Evolutionary conservation across 2,888 invertebrate genomes (phyloP).

Genomic region (Acrobasis repandana): DNA sequence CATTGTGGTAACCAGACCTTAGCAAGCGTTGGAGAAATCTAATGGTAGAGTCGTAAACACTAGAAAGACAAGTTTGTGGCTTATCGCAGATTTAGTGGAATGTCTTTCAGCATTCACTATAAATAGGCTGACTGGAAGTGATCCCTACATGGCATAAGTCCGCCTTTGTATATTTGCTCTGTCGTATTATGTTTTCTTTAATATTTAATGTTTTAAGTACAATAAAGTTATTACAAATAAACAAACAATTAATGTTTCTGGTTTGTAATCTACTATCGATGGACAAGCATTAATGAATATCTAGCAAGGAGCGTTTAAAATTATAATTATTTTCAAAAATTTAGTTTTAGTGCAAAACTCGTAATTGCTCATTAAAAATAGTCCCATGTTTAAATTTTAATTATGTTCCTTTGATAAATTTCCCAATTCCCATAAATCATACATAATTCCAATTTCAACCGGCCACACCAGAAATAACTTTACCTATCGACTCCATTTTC

Average conservation of each 20-base stretch:
- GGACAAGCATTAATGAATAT: neutral
- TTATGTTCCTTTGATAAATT: neutral
- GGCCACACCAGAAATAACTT: neutral
- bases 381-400: too few species aligned
- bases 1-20: constrained; percentile 14
- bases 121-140: too few species aligned
- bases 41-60: constrained; percentile 1
- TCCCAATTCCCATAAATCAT: neutral
- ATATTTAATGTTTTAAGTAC: too few species aligned
- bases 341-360: too few species aligned
- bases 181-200: too few species aligned
- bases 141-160: too few species aligned
- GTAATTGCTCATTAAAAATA: too few species aligned
- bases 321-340: too few species aligned
- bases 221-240: too few species aligned
- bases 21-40: constrained; percentile 10
- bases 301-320: too few species aligned
- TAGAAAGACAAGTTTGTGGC: constrained; percentile 10
- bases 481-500: constrained; percentile 8
- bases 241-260: neutral
- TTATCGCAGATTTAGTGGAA: neutral
- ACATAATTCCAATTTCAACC: neutral
- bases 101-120: neutral
- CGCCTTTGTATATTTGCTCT: too few species aligned
- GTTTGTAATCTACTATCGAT: neutral